These are phyloP conservation scores for Hylaeus anthracinus DNA, from an alignment of 1,140 invertebrate genomes.

Conservation along the genomic window DNA sequence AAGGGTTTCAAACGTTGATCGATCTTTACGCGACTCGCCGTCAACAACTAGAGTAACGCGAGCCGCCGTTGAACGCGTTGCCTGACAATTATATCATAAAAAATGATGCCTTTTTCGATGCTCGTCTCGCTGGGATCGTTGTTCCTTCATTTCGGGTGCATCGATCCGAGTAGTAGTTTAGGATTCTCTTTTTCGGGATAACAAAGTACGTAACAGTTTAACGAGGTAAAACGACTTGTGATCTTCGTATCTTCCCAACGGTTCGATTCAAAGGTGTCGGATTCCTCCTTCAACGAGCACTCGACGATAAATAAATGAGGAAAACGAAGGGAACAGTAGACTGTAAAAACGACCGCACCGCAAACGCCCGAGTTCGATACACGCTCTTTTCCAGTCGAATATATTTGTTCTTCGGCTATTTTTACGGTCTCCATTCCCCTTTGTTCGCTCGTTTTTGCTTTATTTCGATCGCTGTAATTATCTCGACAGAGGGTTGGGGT, in stretches of 20 bases:
- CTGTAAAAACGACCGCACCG: neutral
- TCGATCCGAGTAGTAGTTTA: neutral
- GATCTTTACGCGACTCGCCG: slow-evolving; percentile 39
- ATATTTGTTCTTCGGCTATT: neutral
- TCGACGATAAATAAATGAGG: neutral
- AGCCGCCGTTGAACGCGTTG: neutral
- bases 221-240: no score
- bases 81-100: slow-evolving; percentile 67
- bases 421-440: slow-evolving; percentile 7
- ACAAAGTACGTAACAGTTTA: no score
- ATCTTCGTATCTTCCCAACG: no score
- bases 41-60: slow-evolving; percentile 21
- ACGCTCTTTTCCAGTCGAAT: neutral
- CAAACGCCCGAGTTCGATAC: neutral
- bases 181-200: no score
- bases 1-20: slow-evolving; percentile 46
- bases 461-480: slow-evolving; percentile 40
- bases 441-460: slow-evolving; percentile 6
- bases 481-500: neutral
- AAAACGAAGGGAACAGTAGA: neutral
- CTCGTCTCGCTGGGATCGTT: slow-evolving; percentile 9
- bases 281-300: no score
- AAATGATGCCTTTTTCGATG: slow-evolving; percentile 48
- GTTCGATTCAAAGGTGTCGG: no score
- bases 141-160: neutral